Percentiles rank a stretch among this genome's conserved stretches.
Conservation (phyloP, 2,797 vertebrate species). For the Geotrypetes seraphini region DNA sequence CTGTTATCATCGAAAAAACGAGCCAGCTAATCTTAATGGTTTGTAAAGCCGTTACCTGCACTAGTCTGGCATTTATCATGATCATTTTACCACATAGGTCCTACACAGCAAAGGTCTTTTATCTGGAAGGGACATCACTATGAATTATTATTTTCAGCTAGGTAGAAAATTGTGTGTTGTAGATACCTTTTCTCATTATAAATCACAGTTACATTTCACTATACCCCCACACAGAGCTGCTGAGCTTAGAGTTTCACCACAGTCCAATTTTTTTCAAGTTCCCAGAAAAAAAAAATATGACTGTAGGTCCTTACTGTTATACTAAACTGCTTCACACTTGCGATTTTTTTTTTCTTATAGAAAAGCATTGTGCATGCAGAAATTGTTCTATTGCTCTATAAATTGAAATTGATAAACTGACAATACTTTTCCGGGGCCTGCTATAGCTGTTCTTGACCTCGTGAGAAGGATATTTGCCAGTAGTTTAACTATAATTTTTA, state of each 20-base stretch:
- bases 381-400: conserved; percentile 27
- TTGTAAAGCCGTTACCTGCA: conserved; percentile 98
- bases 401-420: conserved; percentile 38
- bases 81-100: conserved; percentile 78
- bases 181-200: conserved; percentile 88
- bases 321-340: conserved; percentile 51
- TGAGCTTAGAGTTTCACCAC: conserved; percentile 74
- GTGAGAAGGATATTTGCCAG: conserved; percentile 38
- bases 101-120: conserved; percentile 83
- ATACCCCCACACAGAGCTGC: conserved; percentile 83
- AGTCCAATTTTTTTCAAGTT: conserved; percentile 44
- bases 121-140: conserved; percentile 90
- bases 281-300: conserved; percentile 58
- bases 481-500: conserved; percentile 38
- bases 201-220: conserved; percentile 93
- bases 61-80: conserved; percentile 90
- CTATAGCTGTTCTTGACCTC: conserved; percentile 48
- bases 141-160: conserved; percentile 98
- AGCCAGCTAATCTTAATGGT: conserved; percentile 84
- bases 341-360: conserved; percentile 22
- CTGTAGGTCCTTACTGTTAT: conserved; percentile 43
- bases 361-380: conserved; percentile 15
- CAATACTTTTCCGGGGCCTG: conserved; percentile 20
- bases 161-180: conserved; percentile 99
- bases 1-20: conserved; percentile 74